Evolutionary conservation across 2,113 vertebrate species (phyloP).

Genomic region (Zosterops hypoxanthus): DNA sequence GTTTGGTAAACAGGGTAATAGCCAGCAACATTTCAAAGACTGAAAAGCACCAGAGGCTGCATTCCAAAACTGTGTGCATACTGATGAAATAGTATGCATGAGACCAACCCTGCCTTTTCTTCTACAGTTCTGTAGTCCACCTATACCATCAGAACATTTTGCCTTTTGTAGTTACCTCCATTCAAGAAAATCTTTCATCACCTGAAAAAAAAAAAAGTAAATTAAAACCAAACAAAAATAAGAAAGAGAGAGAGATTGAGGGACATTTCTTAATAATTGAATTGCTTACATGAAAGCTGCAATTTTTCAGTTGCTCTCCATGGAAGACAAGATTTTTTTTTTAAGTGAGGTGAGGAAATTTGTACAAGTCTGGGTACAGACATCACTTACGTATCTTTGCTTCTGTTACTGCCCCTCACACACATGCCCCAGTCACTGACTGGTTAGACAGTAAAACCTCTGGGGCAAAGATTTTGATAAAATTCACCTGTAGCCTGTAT

Average conservation of each 20-base stretch:
- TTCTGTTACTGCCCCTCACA: neutral
- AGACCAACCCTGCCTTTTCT: neutral
- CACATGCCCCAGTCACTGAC: fast-evolving
- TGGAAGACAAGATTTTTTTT: neutral
- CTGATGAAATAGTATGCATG: neutral
- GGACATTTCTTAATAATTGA: neutral
- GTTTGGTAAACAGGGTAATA: conserved; percentile 28
- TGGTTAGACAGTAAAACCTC: neutral
- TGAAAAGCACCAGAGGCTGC: neutral
- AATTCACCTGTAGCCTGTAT: neutral
- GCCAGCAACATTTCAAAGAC: neutral
- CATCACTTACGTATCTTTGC: neutral
- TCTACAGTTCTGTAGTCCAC: neutral
- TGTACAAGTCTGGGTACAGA: neutral
- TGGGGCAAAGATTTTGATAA: neutral
- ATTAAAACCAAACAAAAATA: neutral
- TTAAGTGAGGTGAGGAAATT: neutral
- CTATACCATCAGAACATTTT: neutral
- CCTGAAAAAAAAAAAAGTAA: neutral
- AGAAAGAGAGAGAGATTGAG: neutral
- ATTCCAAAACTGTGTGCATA: neutral
- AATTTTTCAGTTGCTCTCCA: neutral
- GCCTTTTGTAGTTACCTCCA: neutral
- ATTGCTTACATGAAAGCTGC: neutral
- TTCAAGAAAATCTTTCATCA: neutral